phyloP scores from a whole-genome alignment of 1,140 invertebrate genomes.

The Halictus rubicundus region DNA sequence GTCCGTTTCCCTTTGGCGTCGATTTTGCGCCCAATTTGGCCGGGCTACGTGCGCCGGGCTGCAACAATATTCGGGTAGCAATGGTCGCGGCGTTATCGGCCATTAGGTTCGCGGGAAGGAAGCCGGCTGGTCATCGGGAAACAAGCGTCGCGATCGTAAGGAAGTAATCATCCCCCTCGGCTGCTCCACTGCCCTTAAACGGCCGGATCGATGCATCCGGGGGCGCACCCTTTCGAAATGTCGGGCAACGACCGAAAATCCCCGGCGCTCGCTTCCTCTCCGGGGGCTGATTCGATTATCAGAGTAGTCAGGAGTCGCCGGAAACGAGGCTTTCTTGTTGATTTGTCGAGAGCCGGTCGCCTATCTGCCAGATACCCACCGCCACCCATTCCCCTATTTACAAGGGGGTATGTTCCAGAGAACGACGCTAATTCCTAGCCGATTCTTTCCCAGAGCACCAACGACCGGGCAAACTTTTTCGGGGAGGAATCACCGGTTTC shows the following conservation, averaged over 20 bases:
- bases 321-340: conserved; percentile 26
- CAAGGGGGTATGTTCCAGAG: no score
- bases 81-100: conserved; percentile 56
- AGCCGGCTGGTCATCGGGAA: conserved; percentile 37
- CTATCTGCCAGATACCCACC: no score
- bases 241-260: conserved; percentile 51
- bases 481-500: not conserved
- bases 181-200: conserved; percentile 39
- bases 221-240: conserved; percentile 54
- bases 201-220: conserved; percentile 41
- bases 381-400: no score
- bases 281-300: conserved; percentile 14
- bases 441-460: no score
- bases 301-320: conserved; percentile 6
- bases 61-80: conserved; percentile 48
- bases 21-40: conserved; percentile 34
- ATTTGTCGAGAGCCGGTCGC: conserved; percentile 6
- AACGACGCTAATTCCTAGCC: not conserved
- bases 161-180: conserved; percentile 49
- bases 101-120: conserved; percentile 38
- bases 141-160: conserved; percentile 49
- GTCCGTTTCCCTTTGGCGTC: not conserved
- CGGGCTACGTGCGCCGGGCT: conserved; percentile 2
- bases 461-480: not conserved
- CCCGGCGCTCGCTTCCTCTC: conserved; percentile 7